These are phyloP conservation scores for Pachliopta kotzebuea DNA, from an alignment of 2,888 invertebrate genomes.

Conservation along the genomic window DNA sequence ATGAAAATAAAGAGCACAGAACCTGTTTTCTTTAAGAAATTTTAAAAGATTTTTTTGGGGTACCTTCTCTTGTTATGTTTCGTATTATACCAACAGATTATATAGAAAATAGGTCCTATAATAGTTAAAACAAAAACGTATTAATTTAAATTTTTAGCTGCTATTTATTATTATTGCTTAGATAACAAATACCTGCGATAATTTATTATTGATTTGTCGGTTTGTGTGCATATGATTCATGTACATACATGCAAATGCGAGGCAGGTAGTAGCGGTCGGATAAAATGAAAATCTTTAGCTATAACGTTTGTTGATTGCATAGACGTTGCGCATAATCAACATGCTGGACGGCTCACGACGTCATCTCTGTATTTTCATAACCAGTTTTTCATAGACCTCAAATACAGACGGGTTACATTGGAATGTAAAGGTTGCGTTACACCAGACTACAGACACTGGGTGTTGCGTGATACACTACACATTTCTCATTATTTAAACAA, in stretches of 20 bases:
- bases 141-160: no score
- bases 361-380: constrained; percentile 14
- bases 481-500: no score
- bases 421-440: constrained; percentile 4
- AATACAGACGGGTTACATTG: neutral
- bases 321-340: constrained; percentile 1
- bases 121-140: no score
- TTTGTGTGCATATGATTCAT: neutral
- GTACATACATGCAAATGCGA: neutral
- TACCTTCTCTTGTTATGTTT: no score
- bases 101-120: no score
- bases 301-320: constrained; percentile 3
- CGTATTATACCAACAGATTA: no score
- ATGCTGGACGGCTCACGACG: neutral
- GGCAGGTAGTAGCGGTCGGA: neutral
- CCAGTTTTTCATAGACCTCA: neutral
- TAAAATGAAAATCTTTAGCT: neutral
- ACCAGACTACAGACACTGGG: neutral
- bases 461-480: neutral
- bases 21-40: no score
- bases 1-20: no score
- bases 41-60: no score
- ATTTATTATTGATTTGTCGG: no score
- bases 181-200: no score
- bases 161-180: no score